Conservation (phyloP, 2,797 vertebrate genomes). For the Danio aesculapii region DNA sequence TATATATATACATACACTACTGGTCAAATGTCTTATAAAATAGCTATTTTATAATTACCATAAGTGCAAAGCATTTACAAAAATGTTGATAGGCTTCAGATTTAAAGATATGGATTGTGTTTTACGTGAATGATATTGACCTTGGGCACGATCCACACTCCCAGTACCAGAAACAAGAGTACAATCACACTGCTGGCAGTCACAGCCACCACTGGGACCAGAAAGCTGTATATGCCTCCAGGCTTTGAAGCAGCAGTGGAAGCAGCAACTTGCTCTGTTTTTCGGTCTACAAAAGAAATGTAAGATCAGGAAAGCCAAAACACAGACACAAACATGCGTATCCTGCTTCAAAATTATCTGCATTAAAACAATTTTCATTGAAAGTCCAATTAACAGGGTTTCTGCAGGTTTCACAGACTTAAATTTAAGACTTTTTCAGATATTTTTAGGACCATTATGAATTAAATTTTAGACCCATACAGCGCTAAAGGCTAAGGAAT, state of each 20-base stretch:
- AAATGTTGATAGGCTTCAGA: not conserved
- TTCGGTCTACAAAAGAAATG: not conserved
- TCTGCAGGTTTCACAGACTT: too few relatives aligned
- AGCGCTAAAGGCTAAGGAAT: too few relatives aligned
- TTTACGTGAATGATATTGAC: constrained; percentile 10
- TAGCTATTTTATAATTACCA: not conserved
- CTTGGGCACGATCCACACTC: constrained; percentile 40
- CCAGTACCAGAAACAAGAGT: not conserved
- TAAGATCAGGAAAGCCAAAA: not conserved
- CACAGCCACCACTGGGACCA: not conserved
- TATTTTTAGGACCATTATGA: too few relatives aligned
- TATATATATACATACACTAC: too few relatives aligned
- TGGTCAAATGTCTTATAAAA: too few relatives aligned
- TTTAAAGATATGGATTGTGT: not conserved
- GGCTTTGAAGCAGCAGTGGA: not conserved
- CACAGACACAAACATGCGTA: not conserved
- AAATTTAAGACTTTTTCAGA: too few relatives aligned
- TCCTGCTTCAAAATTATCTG: not conserved
- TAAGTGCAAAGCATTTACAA: not conserved
- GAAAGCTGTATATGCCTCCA: not conserved
- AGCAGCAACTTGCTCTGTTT: too few relatives aligned
- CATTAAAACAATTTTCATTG: not conserved
- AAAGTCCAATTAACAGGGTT: not conserved
- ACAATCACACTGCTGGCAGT: constrained; percentile 23
- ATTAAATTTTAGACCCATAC: too few relatives aligned